A percentile compares a stretch with the other conserved stretches of the same genome.
phyloP scores from a whole-genome alignment of 2,797 vertebrate species.

The Trematomus bernacchii region DNA sequence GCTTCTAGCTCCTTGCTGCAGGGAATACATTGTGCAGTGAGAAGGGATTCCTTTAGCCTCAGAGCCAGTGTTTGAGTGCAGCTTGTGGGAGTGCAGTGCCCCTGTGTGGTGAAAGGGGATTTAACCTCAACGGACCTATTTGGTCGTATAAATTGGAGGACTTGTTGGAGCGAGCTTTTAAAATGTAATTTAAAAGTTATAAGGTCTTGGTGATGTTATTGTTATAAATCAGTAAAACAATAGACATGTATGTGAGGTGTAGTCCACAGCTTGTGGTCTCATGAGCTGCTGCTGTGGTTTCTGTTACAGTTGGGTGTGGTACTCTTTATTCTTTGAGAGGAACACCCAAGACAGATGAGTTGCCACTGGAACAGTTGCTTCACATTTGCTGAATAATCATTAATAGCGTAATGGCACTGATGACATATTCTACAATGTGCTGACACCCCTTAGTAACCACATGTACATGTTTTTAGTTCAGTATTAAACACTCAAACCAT shows the following conservation, averaged over 20 bases:
- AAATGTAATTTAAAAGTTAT: not conserved
- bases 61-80: not conserved
- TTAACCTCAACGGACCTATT: slow-evolving; percentile 4
- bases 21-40: not conserved
- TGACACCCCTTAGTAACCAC: slow-evolving; percentile 23
- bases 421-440: not conserved
- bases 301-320: slow-evolving; percentile 56
- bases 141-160: too few relatives aligned
- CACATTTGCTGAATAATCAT: slow-evolving; percentile 48
- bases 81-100: slow-evolving; percentile 39
- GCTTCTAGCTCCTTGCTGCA: not conserved
- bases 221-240: not conserved
- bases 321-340: slow-evolving; percentile 7
- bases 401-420: not conserved
- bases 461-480: not conserved
- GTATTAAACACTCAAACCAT: not conserved
- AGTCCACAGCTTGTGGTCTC: not conserved
- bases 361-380: slow-evolving; percentile 33
- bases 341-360: slow-evolving; percentile 53
- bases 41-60: not conserved
- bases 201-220: not conserved
- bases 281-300: slow-evolving; percentile 23
- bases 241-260: not conserved
- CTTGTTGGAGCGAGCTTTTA: too few relatives aligned
- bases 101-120: slow-evolving; percentile 52